Conservation (phyloP, 2,113 vertebrate species). For the Calonectris borealis region DNA sequence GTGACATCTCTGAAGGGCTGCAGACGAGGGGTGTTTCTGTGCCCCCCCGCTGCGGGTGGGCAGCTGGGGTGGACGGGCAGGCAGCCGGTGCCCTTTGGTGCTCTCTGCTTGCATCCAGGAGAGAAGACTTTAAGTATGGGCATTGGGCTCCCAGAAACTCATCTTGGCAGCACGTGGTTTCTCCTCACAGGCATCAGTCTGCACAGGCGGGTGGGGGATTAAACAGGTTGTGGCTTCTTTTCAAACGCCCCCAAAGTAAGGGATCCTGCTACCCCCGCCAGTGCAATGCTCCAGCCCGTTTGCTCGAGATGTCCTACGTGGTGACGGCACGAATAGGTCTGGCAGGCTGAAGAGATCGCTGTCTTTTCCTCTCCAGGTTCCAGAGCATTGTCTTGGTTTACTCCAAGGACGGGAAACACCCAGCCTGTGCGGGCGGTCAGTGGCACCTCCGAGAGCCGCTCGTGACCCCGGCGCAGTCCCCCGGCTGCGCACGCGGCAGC, state of each 20-base stretch:
- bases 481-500: neutral
- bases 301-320: fast-evolving
- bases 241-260: neutral
- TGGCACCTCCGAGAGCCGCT: neutral
- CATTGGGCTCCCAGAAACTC: neutral
- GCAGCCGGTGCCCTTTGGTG: neutral
- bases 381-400: neutral
- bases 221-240: neutral
- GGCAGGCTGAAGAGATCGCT: neutral
- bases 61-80: neutral
- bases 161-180: neutral
- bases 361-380: neutral
- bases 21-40: neutral
- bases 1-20: fast-evolving
- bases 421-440: fast-evolving
- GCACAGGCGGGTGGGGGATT: neutral
- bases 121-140: neutral
- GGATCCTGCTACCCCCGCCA: neutral
- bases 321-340: fast-evolving
- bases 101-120: neutral
- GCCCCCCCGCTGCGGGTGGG: fast-evolving
- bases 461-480: neutral
- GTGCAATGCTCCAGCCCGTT: neutral
- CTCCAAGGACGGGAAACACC: neutral
- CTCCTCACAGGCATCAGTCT: neutral